Evolutionary conservation across 2,888 invertebrate species (phyloP).

Genomic region (Coleophora deauratella): DNA sequence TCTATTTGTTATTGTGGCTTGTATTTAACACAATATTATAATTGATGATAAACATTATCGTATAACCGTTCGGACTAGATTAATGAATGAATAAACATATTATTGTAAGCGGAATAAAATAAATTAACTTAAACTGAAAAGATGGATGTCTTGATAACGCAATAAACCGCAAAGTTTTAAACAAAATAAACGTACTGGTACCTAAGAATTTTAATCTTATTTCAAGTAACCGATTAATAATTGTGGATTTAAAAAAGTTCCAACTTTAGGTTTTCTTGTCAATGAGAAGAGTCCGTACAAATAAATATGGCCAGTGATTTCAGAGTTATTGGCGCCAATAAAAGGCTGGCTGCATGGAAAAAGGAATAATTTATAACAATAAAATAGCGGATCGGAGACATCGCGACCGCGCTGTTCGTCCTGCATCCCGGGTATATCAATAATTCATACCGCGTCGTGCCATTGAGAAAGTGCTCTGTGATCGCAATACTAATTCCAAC

Average conservation of each 20-base stretch:
- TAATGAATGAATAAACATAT: too few relatives aligned
- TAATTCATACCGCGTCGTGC: slow-evolving; percentile 66
- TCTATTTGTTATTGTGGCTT: background rate
- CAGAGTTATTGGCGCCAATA: slow-evolving; percentile 33
- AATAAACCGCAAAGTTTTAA: too few relatives aligned
- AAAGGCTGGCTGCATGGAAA: slow-evolving; percentile 33
- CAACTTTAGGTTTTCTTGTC: background rate
- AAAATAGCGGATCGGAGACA: slow-evolving; percentile 43
- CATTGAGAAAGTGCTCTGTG: slow-evolving; percentile 72
- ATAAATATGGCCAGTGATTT: slow-evolving; percentile 30
- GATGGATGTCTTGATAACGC: too few relatives aligned
- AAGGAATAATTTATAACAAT: slow-evolving; percentile 54
- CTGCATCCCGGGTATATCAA: slow-evolving; percentile 43
- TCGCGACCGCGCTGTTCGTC: slow-evolving; percentile 33
- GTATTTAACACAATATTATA: too few relatives aligned
- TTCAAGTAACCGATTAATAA: too few relatives aligned
- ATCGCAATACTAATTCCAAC: slow-evolving; percentile 63
- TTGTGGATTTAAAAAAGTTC: too few relatives aligned
- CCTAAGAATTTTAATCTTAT: too few relatives aligned
- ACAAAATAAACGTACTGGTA: too few relatives aligned
- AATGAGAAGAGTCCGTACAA: slow-evolving; percentile 24
- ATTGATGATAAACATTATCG: too few relatives aligned
- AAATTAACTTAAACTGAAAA: too few relatives aligned
- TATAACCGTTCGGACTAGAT: too few relatives aligned
- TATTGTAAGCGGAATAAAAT: too few relatives aligned